phyloP scores from a whole-genome alignment of 2,113 vertebrate species.

The Lanius collurio region DNA sequence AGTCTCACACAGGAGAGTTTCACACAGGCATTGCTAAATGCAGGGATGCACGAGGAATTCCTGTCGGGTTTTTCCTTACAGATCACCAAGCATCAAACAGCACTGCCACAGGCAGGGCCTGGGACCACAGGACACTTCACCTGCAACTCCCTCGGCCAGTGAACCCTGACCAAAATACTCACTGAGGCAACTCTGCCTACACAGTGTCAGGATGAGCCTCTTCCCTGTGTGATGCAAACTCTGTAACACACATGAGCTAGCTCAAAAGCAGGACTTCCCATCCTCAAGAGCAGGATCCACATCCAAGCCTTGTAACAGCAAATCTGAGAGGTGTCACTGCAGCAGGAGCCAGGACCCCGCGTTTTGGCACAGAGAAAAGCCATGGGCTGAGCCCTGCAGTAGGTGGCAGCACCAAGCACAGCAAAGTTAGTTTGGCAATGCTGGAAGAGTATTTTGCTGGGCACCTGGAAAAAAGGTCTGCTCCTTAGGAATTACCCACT shows the following conservation, averaged over 20 bases:
- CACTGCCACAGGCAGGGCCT: background rate
- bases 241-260: background rate
- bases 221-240: background rate
- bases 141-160: background rate
- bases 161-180: background rate
- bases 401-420: constrained; percentile 2
- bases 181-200: background rate
- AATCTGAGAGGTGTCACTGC: background rate
- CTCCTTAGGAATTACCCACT: background rate
- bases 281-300: background rate
- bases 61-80: background rate
- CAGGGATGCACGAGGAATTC: background rate
- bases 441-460: background rate
- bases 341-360: background rate
- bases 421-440: background rate
- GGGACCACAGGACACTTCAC: background rate
- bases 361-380: background rate
- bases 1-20: background rate
- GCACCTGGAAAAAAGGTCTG: background rate
- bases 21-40: background rate
- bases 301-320: background rate
- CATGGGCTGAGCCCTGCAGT: background rate
- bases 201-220: background rate
- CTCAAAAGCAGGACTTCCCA: background rate
- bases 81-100: background rate